These are phyloP conservation scores for Rhagoletis pomonella DNA, from an alignment of 1,140 invertebrate species.

Conservation along the genomic window DNA sequence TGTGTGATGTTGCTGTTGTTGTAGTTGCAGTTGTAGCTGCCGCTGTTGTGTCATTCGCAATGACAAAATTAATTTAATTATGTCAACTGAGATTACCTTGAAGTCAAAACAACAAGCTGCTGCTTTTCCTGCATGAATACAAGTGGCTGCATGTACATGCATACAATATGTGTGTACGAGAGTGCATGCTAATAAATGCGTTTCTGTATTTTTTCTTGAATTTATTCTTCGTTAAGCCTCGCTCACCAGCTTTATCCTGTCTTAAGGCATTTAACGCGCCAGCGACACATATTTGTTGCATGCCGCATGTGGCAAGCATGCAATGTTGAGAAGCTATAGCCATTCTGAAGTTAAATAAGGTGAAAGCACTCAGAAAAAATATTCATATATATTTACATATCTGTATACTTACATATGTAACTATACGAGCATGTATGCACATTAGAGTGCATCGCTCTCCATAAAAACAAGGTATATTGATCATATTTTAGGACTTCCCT, in stretches of 20 bases:
- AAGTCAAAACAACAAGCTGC: constrained; percentile 54
- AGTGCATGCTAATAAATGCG: background rate
- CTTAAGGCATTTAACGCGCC: constrained; percentile 23
- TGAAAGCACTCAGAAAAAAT: background rate
- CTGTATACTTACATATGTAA: no score
- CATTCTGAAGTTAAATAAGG: background rate
- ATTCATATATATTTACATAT: background rate
- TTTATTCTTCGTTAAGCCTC: background rate
- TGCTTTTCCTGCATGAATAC: background rate
- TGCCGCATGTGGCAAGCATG: background rate
- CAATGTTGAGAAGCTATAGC: background rate
- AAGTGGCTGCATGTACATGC: background rate
- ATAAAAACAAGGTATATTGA: no score
- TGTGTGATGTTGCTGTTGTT: background rate
- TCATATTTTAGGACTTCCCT: no score
- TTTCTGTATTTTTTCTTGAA: background rate
- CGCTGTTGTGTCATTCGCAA: constrained; percentile 56
- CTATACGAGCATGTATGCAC: no score
- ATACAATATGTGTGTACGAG: background rate
- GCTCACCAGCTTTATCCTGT: background rate
- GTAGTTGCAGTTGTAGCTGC: background rate
- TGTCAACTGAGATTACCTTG: constrained; percentile 60
- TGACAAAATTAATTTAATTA: constrained; percentile 60
- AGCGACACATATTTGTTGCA: background rate
- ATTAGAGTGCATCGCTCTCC: no score